These are phyloP conservation scores for Albula goreensis DNA, from an alignment of 2,113 vertebrate species.

Conservation along the genomic window DNA sequence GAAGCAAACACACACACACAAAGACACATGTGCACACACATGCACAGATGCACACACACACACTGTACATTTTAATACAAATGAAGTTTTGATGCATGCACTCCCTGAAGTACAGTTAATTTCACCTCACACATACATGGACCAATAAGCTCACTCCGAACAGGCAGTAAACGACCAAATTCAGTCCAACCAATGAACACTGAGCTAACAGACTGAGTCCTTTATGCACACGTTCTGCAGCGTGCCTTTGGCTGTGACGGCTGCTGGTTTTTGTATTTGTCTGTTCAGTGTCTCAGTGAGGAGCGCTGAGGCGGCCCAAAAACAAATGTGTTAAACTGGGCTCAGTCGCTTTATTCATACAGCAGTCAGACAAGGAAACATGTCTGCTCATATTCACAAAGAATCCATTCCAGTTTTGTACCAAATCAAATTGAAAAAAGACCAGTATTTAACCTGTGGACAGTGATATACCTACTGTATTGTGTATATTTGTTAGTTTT, in stretches of 20 bases:
- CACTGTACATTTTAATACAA: not conserved
- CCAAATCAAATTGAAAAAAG: not conserved
- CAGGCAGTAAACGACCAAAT: constrained; percentile 8
- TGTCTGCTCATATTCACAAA: not conserved
- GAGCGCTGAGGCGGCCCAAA: not conserved
- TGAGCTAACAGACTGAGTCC: not conserved
- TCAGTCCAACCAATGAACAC: not conserved
- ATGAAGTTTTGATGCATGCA: not conserved
- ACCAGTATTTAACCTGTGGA: constrained; percentile 35
- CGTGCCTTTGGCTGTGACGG: not conserved
- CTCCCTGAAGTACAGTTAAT: constrained; percentile 27
- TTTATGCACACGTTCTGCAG: not conserved
- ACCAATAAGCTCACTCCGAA: constrained; percentile 5
- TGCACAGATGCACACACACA: constrained; percentile 13
- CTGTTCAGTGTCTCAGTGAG: not conserved
- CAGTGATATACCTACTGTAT: constrained; percentile 22
- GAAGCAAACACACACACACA: no score
- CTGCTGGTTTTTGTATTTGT: not conserved
- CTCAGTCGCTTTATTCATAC: not conserved
- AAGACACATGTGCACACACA: constrained; percentile 21
- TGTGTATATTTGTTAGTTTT: constrained; percentile 27
- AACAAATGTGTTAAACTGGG: not conserved
- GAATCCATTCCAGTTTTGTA: constrained; percentile 25
- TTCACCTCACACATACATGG: constrained; percentile 16
- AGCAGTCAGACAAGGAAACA: not conserved